Percentiles rank a stretch among this genome's conserved stretches.
Evolutionary conservation across 2,113 vertebrate species (phyloP).

Genomic region (Nematolebias whitei): DNA sequence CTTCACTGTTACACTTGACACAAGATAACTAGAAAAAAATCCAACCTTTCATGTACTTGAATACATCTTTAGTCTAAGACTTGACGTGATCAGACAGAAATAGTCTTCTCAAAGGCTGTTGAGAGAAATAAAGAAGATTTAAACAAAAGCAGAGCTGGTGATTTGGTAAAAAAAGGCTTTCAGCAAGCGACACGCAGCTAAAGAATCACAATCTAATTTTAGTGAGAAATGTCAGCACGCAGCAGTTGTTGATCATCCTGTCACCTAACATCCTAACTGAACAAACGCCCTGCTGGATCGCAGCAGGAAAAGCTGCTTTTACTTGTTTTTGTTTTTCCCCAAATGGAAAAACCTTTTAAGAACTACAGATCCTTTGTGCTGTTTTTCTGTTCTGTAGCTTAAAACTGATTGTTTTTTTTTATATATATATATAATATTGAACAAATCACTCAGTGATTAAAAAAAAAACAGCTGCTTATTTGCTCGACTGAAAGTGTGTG

Average conservation of each 20-base stretch:
- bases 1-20: not conserved
- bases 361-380: not conserved
- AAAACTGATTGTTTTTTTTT: not conserved
- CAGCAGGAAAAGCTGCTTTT: conserved; percentile 13
- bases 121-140: not conserved
- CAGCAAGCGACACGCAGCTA: not conserved
- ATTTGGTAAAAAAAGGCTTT: conserved; percentile 11
- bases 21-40: not conserved
- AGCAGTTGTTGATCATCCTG: conserved; percentile 25
- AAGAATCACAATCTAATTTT: conserved; percentile 18
- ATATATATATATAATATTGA: too few relatives aligned
- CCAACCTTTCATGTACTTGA: not conserved
- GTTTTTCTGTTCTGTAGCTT: not conserved
- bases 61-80: conserved; percentile 14
- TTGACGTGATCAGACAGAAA: conserved; percentile 3
- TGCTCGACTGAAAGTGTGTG: not conserved
- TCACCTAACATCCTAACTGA: conserved; percentile 15
- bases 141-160: conserved; percentile 11
- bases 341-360: conserved; percentile 13
- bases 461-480: not conserved
- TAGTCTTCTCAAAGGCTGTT: conserved; percentile 1
- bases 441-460: too few relatives aligned
- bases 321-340: too few relatives aligned
- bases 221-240: conserved; percentile 21
- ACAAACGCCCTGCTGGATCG: conserved; percentile 11